Percentiles rank a stretch among this genome's conserved stretches.
Conservation (phyloP, 2,113 vertebrate species). For the Hemiscyllium ocellatum region DNA sequence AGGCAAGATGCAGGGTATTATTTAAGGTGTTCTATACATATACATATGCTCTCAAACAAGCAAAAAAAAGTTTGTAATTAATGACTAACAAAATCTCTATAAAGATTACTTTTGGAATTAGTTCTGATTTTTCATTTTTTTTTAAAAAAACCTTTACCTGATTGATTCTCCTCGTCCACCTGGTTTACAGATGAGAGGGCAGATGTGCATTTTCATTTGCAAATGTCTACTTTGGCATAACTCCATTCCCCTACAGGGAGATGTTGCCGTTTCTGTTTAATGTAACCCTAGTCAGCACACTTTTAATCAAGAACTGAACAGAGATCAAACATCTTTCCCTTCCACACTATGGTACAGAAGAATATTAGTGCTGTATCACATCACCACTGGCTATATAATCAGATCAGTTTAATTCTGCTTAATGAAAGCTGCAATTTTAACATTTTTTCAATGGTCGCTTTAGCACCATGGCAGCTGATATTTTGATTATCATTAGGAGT, state of each 20-base stretch:
- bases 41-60: neutral
- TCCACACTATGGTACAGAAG: neutral
- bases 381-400: neutral
- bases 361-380: neutral
- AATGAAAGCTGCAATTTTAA: neutral
- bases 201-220: neutral
- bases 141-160: neutral
- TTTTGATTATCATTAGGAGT: neutral
- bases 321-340: conserved; percentile 14
- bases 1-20: neutral
- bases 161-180: neutral
- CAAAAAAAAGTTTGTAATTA: neutral
- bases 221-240: neutral
- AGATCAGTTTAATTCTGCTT: neutral
- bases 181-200: neutral
- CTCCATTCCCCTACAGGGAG: neutral
- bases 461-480: neutral
- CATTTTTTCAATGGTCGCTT: neutral
- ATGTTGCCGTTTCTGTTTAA: neutral
- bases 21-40: neutral
- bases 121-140: neutral
- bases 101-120: neutral
- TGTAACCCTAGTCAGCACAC: neutral
- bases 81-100: neutral
- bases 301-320: neutral